Conservation (phyloP, 2,113 vertebrate species). For the Nothoprocta perdicaria region DNA sequence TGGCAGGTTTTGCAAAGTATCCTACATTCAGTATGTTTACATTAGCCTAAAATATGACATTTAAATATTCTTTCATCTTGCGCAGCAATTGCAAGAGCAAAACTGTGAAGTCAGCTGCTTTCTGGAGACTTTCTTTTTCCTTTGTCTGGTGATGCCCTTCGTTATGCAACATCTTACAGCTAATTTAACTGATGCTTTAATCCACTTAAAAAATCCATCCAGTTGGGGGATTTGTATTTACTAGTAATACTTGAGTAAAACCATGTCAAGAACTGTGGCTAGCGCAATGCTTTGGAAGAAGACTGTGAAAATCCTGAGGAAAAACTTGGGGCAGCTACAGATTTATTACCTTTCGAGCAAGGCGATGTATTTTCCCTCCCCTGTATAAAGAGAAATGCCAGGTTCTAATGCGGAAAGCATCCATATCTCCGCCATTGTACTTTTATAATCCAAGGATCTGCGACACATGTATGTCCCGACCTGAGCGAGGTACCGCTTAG, state of each 20-base stretch:
- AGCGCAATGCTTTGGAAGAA: neutral
- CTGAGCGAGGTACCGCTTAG: neutral
- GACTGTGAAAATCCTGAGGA: neutral
- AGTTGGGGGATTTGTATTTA: neutral
- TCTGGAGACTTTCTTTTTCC: neutral
- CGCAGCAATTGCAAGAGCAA: neutral
- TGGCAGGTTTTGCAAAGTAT: neutral
- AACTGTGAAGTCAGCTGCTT: neutral
- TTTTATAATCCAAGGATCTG: neutral
- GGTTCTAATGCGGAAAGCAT: neutral
- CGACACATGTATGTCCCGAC: rapidly evolving
- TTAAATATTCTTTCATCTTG: neutral
- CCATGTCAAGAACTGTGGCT: neutral
- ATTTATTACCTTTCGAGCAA: neutral
- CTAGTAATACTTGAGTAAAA: neutral
- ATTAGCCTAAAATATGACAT: neutral
- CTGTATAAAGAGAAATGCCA: neutral
- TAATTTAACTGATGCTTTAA: neutral
- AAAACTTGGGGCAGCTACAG: neutral
- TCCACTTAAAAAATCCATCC: neutral
- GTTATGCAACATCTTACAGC: neutral
- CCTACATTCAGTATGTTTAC: neutral
- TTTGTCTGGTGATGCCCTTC: neutral
- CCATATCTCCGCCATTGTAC: neutral
- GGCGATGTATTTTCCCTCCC: rapidly evolving